Evolutionary conservation across 1,140 invertebrate genomes (phyloP).

Genomic region (Lutraria rhynchaena): DNA sequence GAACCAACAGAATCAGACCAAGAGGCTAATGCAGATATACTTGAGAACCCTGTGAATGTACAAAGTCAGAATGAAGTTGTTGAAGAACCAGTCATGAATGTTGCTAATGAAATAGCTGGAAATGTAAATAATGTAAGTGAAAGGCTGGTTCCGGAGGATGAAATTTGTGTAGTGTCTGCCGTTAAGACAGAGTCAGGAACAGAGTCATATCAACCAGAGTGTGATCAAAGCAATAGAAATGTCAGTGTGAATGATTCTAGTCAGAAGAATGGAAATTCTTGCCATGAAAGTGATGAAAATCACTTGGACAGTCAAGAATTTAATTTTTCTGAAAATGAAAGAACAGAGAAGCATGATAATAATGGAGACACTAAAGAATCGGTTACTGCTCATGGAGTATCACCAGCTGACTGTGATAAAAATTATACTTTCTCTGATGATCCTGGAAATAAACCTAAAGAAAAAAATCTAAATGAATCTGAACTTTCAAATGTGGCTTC

Average conservation of each 20-base stretch:
- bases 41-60: not conserved
- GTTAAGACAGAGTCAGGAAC: conserved; percentile 10
- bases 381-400: not conserved
- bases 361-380: not conserved
- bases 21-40: not conserved
- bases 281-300: not conserved
- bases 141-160: conserved; percentile 53
- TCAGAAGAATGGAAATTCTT: not conserved
- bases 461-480: conserved; percentile 8
- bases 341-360: not conserved
- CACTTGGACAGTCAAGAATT: not conserved
- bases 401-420: not conserved
- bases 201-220: conserved; percentile 51
- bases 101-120: not conserved
- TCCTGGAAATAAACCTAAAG: not conserved
- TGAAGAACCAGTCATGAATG: not conserved
- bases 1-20: conserved; percentile 49
- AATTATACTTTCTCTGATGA: not conserved
- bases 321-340: not conserved
- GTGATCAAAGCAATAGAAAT: conserved; percentile 50
- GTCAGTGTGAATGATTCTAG: not conserved
- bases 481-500: not conserved
- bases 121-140: not conserved
- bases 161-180: conserved; percentile 33
- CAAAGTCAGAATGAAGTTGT: not conserved